A percentile compares a stretch with the other conserved stretches of the same genome.
These are phyloP conservation scores for Carassius gibelio DNA, from an alignment of 2,113 vertebrate genomes.

Conservation along the genomic window DNA sequence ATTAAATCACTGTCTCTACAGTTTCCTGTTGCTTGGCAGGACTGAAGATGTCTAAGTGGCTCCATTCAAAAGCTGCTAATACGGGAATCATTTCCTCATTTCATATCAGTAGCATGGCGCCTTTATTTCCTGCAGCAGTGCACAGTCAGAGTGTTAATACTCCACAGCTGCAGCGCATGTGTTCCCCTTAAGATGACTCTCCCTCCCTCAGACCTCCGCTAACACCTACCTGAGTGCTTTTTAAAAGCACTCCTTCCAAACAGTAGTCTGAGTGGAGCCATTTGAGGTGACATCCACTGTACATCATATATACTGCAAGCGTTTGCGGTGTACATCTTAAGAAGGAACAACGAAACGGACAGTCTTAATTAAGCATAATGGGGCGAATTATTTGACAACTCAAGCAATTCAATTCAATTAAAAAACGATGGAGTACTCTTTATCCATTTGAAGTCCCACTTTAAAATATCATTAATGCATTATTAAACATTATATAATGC, in stretches of 20 bases:
- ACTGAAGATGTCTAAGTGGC: conserved; percentile 1
- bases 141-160: conserved; percentile 44
- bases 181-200: conserved; percentile 40
- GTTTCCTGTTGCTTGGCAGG: background rate
- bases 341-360: background rate
- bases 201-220: conserved; percentile 22
- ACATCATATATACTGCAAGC: conserved; percentile 27
- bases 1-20: background rate
- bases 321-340: background rate
- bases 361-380: background rate
- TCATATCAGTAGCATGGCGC: conserved; percentile 30
- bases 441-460: background rate
- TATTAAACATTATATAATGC: background rate
- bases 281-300: conserved; percentile 35
- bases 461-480: background rate
- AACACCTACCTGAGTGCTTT: conserved; percentile 42
- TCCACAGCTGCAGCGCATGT: conserved; percentile 57
- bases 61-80: conserved; percentile 25
- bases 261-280: conserved; percentile 30
- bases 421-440: background rate
- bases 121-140: conserved; percentile 16
- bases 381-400: background rate
- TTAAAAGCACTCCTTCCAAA: conserved; percentile 35
- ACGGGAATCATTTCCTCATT: conserved; percentile 32
- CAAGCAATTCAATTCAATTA: background rate